Conservation (phyloP, 2,888 invertebrate genomes). For the Rhopalosiphum nymphaeae region DNA sequence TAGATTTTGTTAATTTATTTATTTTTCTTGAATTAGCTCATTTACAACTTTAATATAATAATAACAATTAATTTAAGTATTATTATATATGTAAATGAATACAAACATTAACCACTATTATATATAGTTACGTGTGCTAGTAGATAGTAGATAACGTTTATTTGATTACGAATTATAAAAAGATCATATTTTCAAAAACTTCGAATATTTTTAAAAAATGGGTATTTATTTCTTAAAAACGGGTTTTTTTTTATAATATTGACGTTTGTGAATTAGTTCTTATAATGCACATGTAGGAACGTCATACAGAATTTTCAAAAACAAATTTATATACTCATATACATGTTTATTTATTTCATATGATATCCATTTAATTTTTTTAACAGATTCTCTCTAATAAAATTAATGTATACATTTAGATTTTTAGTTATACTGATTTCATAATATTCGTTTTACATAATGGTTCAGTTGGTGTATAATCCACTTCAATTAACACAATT, state of each 20-base stretch:
- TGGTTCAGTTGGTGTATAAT: neutral
- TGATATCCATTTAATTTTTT: neutral
- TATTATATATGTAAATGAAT: neutral
- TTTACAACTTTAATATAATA: neutral
- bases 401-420: neutral
- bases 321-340: neutral
- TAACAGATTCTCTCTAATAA: neutral
- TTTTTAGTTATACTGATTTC: neutral
- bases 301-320: neutral
- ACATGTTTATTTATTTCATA: neutral
- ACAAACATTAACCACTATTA: neutral
- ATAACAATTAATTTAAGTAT: neutral
- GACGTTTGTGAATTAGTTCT: neutral
- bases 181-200: neutral
- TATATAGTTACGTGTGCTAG: neutral
- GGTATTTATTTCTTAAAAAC: neutral
- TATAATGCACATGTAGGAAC: neutral
- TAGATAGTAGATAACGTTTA: neutral
- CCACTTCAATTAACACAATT: conserved; percentile 1
- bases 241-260: neutral
- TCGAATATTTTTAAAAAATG: neutral
- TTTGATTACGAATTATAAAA: neutral
- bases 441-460: neutral
- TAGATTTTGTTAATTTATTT: neutral
- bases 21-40: neutral